Evolutionary conservation across 1,140 invertebrate genomes (phyloP), one percentile per base, ranked within the genome.

Genomic region (Neocloeon triangulifer): DNA sequence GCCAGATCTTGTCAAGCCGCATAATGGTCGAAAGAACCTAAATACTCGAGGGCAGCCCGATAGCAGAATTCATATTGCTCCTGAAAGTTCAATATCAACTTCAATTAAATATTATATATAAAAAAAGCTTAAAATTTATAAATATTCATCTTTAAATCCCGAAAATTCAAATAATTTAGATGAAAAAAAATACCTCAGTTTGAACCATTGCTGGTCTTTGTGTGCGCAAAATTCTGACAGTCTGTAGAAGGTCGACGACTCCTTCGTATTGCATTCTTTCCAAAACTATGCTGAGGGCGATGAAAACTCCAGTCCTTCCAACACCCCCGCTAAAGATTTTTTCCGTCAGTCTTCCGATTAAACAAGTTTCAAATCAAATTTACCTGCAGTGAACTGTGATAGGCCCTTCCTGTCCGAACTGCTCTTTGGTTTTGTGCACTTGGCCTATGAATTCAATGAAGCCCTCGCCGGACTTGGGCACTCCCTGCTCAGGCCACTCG

Each of bases 31-130:
- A 89, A 91, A 6, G 81, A 85, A 42, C 80, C 80, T 50, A 91
- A 66, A 56, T 97, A 97, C 57, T 98, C 92, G 46, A 98, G 65
- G 48, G 92, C 91, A 29, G 95, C 89, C 42, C 85, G 71, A 59
- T 99, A 99, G 57, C 91, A 96, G 60, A 99, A 98, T 54, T 96
- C 85, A 58, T 98, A 98, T 56, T 99, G 92, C 59, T 98, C 91
- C 86, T 94, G 58, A 16, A 64, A 52, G n/a, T n/a, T n/a, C n/a
- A n/a, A n/a, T n/a, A n/a, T n/a, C n/a, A n/a, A n/a, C n/a, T n/a
- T n/a, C n/a, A n/a, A n/a, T n/a, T n/a, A n/a, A n/a, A n/a, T n/a
- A n/a, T n/a, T n/a, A n/a, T n/a, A n/a, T n/a, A n/a, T n/a, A n/a
- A n/a, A n/a, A n/a, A n/a, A n/a, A n/a, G n/a, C n/a, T n/a, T n/a